Evolutionary conservation across 53 echinoderm and acorn worm genomes (phyloP).

Genomic region (Temnopleurus reevesii): DNA sequence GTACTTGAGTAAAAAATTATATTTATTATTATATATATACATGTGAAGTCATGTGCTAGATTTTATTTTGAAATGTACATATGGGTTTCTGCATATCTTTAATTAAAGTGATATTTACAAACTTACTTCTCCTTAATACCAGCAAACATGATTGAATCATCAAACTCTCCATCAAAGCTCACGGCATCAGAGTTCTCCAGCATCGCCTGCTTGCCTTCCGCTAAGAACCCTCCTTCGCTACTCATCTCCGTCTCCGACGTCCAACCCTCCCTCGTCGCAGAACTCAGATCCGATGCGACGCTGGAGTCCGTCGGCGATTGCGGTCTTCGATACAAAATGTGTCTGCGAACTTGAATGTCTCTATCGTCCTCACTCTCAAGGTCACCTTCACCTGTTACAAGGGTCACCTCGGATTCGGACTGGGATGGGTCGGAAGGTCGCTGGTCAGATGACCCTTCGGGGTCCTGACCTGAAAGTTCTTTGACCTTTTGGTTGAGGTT

Average conservation of each 20-base stretch:
- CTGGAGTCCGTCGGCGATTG: constrained; percentile 66
- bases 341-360: constrained; percentile 8
- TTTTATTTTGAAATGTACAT: no score
- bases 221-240: constrained; percentile 4
- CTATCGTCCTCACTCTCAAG: constrained; percentile 47
- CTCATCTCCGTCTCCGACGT: constrained; percentile 45
- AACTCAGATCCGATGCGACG: constrained; percentile 63
- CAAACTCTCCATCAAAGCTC: constrained; percentile 98
- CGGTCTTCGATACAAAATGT: constrained; percentile 61
- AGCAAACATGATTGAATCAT: constrained; percentile 95
- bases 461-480: constrained; percentile 46
- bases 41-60: no score
- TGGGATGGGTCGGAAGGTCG: constrained; percentile 3
- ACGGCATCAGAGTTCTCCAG: constrained; percentile 78
- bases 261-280: constrained; percentile 33
- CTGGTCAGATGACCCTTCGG: not conserved
- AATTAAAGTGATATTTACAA: not conserved
- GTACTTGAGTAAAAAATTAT: no score
- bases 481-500: constrained; percentile 70
- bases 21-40: no score
- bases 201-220: constrained; percentile 41
- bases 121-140: constrained; percentile 83
- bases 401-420: constrained; percentile 63
- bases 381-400: constrained; percentile 65
- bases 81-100: no score